Evolutionary conservation across 2,888 invertebrate species (phyloP), one percentile per base, ranked within the genome.

Genomic region (Chouioia cunea): DNA sequence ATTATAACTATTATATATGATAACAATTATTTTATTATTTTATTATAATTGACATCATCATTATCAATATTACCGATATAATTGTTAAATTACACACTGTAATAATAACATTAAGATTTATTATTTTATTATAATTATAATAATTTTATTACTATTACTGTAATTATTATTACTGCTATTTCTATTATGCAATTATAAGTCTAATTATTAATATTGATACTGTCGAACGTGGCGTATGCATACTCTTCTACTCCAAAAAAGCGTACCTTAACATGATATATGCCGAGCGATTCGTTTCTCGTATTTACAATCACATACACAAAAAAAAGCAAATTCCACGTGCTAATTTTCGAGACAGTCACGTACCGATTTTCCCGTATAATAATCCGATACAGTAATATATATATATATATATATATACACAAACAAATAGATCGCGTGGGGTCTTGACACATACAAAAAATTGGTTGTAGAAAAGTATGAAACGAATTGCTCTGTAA

Each of bases 221-320:
- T 83, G 80, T 81, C 80, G 80, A 79, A 80, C 79, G 80, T 81
- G 81, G 79, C 82, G 79, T 82, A 81, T 81, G 79, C 81, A 82
- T 83, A 83, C 82, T n/a, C n/a, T 83, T 83, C 80, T 83, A 83
- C 81, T 83, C 79, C 77, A 82, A 77, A 79, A 82, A 82, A 82
- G 83, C 79, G 82, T 81, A 83, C 79, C 80, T 80, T 80, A 80
- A 65, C 68, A 66, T 48, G 63, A 70, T 70, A 68, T 71, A 70
- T 71, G 73, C 73, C 62, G 71, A 68, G 71, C 65, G 65, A 71
- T 73, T 73, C 68, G 67, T 68, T 62, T 73, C 65, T 73, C 68
- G 70, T 62, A 62, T 68, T 70, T 70, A 56, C 54, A 73, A 70
- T 73, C 65, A 67, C 36, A 6, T 36, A 36, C 67, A 62, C 36